Conservation (phyloP, 2,888 invertebrate genomes). For the Drosophila seclusa region DNA sequence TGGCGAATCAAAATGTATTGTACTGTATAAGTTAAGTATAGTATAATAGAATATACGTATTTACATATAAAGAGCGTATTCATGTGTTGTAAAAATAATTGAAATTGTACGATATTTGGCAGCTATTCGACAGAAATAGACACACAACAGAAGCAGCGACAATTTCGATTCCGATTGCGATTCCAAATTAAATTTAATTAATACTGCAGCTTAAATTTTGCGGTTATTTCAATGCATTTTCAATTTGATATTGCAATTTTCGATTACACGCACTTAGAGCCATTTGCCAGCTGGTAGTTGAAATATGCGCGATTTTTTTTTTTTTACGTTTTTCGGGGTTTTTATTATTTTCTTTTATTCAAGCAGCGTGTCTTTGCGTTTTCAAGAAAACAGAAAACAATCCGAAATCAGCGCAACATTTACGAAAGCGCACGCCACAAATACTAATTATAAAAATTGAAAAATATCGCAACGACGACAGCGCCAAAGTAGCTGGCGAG, state of each 20-base stretch:
- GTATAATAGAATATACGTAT: slow-evolving; percentile 46
- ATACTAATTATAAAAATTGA: slow-evolving; percentile 81
- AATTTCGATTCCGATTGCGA: slow-evolving; percentile 42
- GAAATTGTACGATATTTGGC: slow-evolving; percentile 79
- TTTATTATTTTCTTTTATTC: slow-evolving; percentile 3
- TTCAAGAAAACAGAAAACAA: slow-evolving; percentile 48
- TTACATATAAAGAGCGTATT: slow-evolving; percentile 64
- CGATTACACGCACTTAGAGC: slow-evolving; percentile 69
- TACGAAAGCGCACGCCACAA: slow-evolving; percentile 82
- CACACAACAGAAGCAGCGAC: slow-evolving; percentile 65
- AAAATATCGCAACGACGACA: slow-evolving; percentile 73
- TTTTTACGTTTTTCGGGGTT: slow-evolving; percentile 6
- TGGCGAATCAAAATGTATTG: slow-evolving; percentile 37
- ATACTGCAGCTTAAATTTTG: slow-evolving; percentile 23
- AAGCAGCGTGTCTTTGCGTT: slow-evolving; percentile 31
- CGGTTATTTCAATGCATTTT: slow-evolving; percentile 29
- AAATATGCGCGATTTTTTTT: slow-evolving; percentile 26
- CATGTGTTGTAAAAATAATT: slow-evolving; percentile 77
- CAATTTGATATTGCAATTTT: slow-evolving; percentile 13
- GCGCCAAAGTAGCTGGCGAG: slow-evolving; percentile 68
- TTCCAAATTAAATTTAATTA: slow-evolving; percentile 30
- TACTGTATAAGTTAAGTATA: slow-evolving; percentile 56
- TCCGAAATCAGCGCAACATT: slow-evolving; percentile 79
- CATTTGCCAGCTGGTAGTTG: slow-evolving; percentile 44
- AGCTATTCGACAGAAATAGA: slow-evolving; percentile 81